Conservation (phyloP, 1,140 invertebrate genomes). For the Lepidurus packardi region DNA sequence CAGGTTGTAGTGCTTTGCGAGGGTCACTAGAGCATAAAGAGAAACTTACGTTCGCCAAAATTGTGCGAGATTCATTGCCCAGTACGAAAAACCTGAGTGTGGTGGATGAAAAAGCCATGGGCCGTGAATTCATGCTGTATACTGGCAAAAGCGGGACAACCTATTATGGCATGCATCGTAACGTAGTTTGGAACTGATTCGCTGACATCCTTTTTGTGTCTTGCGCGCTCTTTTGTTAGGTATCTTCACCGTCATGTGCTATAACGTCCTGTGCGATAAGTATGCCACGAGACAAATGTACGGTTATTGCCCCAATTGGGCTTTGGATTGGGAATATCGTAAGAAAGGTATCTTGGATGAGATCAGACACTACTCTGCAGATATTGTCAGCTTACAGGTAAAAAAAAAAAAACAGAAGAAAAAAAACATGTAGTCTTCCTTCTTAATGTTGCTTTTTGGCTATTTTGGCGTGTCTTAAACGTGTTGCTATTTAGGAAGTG, state of each 20-base stretch:
- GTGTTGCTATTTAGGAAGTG: conserved; percentile 68
- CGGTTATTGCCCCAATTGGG: conserved; percentile 95
- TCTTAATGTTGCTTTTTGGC: background rate
- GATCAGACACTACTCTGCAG: conserved; percentile 90
- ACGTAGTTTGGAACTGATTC: background rate
- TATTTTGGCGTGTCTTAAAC: background rate
- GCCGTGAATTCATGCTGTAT: background rate
- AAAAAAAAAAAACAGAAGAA: conserved; percentile 37
- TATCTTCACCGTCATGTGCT: conserved; percentile 98
- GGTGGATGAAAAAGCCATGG: background rate
- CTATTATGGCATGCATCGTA: background rate
- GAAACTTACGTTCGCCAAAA: background rate
- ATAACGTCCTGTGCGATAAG: conserved; percentile 98
- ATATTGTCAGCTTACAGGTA: conserved; percentile 90
- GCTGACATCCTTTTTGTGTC: background rate
- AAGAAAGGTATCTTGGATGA: conserved; percentile 97
- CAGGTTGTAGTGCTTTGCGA: background rate
- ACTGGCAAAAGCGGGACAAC: background rate
- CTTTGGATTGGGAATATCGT: conserved; percentile 94
- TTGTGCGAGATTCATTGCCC: background rate
- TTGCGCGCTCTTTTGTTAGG: conserved; percentile 50
- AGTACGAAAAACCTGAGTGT: background rate
- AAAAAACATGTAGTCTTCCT: background rate
- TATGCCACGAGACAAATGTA: conserved; percentile 97
- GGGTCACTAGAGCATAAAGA: background rate